Base-by-base conservation (phyloP, 2,113 vertebrate species). In the Osmerus eperlanus region DNA sequence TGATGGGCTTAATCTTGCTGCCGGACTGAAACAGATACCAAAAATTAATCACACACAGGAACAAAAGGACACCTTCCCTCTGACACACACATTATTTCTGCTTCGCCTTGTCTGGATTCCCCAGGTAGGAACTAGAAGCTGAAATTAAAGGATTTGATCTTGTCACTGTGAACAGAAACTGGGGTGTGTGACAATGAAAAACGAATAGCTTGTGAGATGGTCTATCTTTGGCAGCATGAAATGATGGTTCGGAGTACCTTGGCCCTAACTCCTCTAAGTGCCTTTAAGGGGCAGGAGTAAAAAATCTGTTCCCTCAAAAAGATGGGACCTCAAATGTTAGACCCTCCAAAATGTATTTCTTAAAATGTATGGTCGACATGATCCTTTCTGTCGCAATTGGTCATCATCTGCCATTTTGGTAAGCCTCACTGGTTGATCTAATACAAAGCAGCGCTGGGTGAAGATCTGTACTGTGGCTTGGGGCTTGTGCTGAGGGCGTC, bases 131-230 rank as follows among this genome's bases (percentile, higher is more conserved):
- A 54, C 75, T 60, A 73, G 77, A 65, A 81, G 83, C 86, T 84
- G 78, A 66, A 74, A 68, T 78, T 75, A 83, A 88, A 85, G 86
- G 73, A 88, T 77, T 75, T 79, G 75, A 70, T 81, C 83, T 70
- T 81, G 79, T 79, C 83, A 84, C 87, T 85, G 85, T 72, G 79
- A 71, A 81, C 80, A 80, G 1, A 36, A 90, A 82, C 47, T 55
- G 29, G 54, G 25, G 52, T 64, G 59, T 86, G 84, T 87, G 85
- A 90, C 82, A 86, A 76, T 83, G 85, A 90, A 86, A 72, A 83
- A 68, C 74, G 60, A 78, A 36, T 55, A 72, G 71, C 83, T 82
- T 65, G 72, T 78, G 74, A 5, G 84, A 78, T 81, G 74, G 63
- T 68, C 65, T 19, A 18, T 63, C 41, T 78, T 74, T 65, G 73